Evolutionary conservation across 2,888 invertebrate species (phyloP), one percentile per base, ranked within the genome.

Genomic region (Troglohyphantes excavatus): DNA sequence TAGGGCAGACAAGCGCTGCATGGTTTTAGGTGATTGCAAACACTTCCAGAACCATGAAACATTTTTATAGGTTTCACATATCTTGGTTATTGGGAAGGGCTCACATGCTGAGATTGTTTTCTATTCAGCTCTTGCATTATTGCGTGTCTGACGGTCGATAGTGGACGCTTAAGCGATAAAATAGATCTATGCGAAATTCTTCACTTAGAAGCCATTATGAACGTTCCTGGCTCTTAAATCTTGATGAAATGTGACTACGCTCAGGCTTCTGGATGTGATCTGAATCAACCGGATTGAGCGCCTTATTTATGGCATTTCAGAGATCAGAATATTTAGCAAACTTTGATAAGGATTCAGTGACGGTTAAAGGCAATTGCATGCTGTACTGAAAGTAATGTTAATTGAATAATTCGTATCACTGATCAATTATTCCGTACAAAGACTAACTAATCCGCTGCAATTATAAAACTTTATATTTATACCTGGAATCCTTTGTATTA

Each of bases 51-150:
- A 76, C 23, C 87, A 81, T 75, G 87, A 88, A 88, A 67, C 81
- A 88, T 82, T 89, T 89, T 89, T 89, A 89, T 89, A 82, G 75
- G 82, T 76, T 82, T 67, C 68, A 82, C 68, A 75, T 82, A 89
- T 89, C 88, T 76, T 11, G 75, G 27, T 67, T 63, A 68, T 73
- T 67, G 88, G 88, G 76, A 89, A 89, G 88, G 88, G 68, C 88
- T 76, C 59, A 59, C 86, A 81, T 70, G 88, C 88, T 89, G 88
- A 33, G 88, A 82, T 81, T 75, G 17, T 59, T 63, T 75, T 82
- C 70, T 82, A 68, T 81, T 89, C 73, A 39, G 19, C 67, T 65
- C 67, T 73, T 73, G 61, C 43, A 26, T 65, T 65, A 81, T 27
- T 70, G 33, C 39, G 82, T 73, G 68, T 61, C n/a, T n/a, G n/a